A percentile compares a stretch with the other conserved stretches of the same genome.
Conservation (phyloP, 2,113 vertebrate genomes). For the Carollia perspicillata region DNA sequence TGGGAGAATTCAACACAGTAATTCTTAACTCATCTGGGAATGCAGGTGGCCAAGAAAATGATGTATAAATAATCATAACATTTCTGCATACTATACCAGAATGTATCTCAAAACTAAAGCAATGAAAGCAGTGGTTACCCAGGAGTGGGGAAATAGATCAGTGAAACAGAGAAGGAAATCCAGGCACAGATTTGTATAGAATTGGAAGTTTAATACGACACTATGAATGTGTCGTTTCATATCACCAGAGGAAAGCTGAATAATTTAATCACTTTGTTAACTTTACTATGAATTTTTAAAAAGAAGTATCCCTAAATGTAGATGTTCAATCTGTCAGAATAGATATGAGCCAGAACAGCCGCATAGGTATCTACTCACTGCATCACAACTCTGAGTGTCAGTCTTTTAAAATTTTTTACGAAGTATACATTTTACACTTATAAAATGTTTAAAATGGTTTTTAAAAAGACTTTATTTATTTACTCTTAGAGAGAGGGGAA, state of each 20-base stretch:
- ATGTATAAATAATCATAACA: not conserved
- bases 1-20: not conserved
- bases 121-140: not conserved
- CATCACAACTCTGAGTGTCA: not conserved
- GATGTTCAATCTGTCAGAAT: not conserved
- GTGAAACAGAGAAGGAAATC: not conserved
- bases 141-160: not conserved
- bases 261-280: not conserved
- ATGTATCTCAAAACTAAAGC: not conserved
- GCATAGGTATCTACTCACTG: not conserved
- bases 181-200: not conserved
- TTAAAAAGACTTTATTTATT: not conserved
- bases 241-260: not conserved
- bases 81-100: not conserved
- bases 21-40: not conserved
- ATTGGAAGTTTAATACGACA: not conserved
- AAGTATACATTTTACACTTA: not conserved
- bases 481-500: no score
- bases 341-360: not conserved
- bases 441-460: not conserved
- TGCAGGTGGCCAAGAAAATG: not conserved
- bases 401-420: not conserved
- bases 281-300: not conserved
- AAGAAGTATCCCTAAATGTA: not conserved
- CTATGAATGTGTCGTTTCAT: not conserved